These are phyloP conservation scores for Hoplostethus atlanticus DNA, from an alignment of 2,797 vertebrate genomes.

Conservation along the genomic window DNA sequence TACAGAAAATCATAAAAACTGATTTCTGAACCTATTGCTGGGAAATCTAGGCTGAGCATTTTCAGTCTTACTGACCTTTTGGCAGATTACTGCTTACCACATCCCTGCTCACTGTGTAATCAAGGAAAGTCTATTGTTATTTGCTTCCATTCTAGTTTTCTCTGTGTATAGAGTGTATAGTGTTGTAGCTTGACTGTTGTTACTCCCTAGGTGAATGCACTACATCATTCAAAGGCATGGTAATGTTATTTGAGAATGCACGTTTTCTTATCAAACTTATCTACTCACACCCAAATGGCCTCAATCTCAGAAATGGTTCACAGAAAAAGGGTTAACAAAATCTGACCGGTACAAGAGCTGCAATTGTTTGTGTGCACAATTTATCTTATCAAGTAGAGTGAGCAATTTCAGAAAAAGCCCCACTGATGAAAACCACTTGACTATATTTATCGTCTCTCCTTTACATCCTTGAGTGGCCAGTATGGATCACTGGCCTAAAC, in stretches of 20 bases:
- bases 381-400: slow-evolving; percentile 7
- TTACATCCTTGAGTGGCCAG: background rate
- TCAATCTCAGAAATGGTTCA: slow-evolving; percentile 10
- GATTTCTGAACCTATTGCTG: slow-evolving; percentile 7
- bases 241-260: too few species aligned
- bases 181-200: too few species aligned
- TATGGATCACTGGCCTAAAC: slow-evolving; percentile 2
- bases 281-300: background rate
- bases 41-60: background rate
- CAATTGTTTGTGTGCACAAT: background rate
- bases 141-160: background rate
- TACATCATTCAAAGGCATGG: too few species aligned
- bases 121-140: background rate
- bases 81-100: background rate
- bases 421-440: slow-evolving; percentile 21
- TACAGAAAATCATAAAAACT: slow-evolving; percentile 24
- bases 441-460: background rate
- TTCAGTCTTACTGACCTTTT: background rate
- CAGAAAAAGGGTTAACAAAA: slow-evolving; percentile 1
- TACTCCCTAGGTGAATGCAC: too few species aligned
- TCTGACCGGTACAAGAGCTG: slow-evolving; percentile 12
- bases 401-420: slow-evolving; percentile 6
- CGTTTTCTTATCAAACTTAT: slow-evolving; percentile 9
- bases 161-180: background rate
- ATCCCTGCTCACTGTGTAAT: background rate